These are phyloP conservation scores for Clytia hemisphaerica DNA, from an alignment of 30 jellyfish, hydroid and myxozoan species.

Conservation along the genomic window DNA sequence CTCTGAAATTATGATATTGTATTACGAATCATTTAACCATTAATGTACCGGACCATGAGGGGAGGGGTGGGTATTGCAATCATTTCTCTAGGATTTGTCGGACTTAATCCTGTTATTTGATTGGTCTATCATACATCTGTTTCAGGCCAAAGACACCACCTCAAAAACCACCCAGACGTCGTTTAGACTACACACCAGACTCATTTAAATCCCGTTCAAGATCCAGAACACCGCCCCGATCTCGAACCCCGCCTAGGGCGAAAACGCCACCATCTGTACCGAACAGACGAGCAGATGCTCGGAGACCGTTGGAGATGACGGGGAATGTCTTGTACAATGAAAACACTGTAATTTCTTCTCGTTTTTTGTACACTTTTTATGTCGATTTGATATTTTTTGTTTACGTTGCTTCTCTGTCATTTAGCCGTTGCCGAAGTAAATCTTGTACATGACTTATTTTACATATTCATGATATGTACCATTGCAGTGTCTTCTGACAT, in stretches of 20 bases:
- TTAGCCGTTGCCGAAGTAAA: too few relatives aligned
- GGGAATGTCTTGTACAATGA: background rate
- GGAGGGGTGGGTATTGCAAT: too few relatives aligned
- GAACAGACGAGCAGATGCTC: background rate
- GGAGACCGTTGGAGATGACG: slow-evolving; percentile 13
- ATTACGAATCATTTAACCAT: too few relatives aligned
- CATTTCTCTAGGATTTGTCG: too few relatives aligned
- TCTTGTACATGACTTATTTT: too few relatives aligned
- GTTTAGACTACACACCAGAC: background rate
- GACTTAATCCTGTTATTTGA: background rate
- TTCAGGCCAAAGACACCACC: background rate
- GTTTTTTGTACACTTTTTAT: too few relatives aligned
- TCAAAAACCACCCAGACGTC: background rate
- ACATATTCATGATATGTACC: too few relatives aligned
- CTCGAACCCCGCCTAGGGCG: slow-evolving; percentile 2
- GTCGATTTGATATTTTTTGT: too few relatives aligned
- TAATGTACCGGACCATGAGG: too few relatives aligned
- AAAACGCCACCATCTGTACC: background rate
- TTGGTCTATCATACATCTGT: background rate
- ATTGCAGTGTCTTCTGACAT: too few relatives aligned
- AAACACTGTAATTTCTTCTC: background rate
- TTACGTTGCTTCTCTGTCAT: too few relatives aligned
- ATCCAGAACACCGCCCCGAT: background rate
- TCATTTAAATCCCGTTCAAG: background rate
- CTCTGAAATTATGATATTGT: too few relatives aligned